Evolutionary conservation across 2,113 vertebrate genomes (phyloP).

Genomic region (Atrichornis clamosus): DNA sequence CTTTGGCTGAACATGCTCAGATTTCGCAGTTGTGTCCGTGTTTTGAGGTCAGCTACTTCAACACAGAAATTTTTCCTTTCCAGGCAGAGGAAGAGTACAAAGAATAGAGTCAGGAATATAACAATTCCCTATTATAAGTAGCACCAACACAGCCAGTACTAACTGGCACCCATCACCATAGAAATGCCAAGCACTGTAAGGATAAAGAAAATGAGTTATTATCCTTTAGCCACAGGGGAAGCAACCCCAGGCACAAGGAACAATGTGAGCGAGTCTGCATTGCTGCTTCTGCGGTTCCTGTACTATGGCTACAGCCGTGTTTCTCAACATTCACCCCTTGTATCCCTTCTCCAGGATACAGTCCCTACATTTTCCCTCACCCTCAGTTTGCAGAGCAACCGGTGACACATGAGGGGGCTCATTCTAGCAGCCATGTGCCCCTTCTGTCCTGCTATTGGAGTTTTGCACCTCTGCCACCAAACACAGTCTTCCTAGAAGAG

Average conservation of each 20-base stretch:
- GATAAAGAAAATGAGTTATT: conserved; percentile 56
- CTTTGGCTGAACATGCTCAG: not conserved
- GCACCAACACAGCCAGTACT: not conserved
- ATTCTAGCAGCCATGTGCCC: not conserved
- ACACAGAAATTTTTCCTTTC: conserved; percentile 10
- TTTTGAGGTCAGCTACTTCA: conserved; percentile 34
- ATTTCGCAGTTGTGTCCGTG: conserved; percentile 5
- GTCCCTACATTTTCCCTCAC: not conserved
- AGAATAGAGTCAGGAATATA: conserved; percentile 26
- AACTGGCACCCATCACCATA: conserved; percentile 49
- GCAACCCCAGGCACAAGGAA: conserved; percentile 5
- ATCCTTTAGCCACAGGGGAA: conserved; percentile 19
- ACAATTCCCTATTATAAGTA: conserved; percentile 42
- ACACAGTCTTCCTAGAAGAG: not conserved
- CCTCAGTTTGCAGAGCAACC: not conserved
- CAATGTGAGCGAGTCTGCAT: not conserved
- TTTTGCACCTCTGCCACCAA: not conserved
- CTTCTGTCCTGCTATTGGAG: not conserved
- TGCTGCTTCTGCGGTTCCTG: not conserved
- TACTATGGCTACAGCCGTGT: conserved; percentile 28
- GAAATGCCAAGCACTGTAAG: conserved; percentile 36
- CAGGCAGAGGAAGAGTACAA: conserved; percentile 17
- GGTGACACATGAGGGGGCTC: not conserved
- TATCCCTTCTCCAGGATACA: not conserved
- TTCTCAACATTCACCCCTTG: not conserved